Conservation (phyloP, 2,797 vertebrate genomes). For the Pangasius mekongensis region DNA sequence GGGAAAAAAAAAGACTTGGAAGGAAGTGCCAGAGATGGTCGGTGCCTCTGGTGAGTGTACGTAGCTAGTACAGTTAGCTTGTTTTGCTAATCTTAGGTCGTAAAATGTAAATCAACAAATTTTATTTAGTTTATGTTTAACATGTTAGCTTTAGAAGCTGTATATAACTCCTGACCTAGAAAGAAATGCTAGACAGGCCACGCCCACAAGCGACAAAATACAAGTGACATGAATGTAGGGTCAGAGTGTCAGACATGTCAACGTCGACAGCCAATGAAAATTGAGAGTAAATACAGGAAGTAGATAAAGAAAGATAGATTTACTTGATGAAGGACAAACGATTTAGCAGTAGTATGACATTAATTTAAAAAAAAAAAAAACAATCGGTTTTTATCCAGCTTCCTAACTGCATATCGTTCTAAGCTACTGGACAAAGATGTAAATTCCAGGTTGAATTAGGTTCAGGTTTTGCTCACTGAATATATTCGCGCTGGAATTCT, state of each 20-base stretch:
- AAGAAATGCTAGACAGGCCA: not conserved
- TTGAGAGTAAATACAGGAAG: not conserved
- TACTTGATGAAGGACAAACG: too few species aligned
- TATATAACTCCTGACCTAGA: not conserved
- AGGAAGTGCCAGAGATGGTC: not conserved
- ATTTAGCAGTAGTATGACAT: not conserved
- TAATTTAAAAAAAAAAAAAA: not conserved
- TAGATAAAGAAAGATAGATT: too few species aligned
- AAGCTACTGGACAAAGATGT: not conserved
- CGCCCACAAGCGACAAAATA: not conserved
- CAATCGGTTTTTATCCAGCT: not conserved
- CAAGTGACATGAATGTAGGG: too few species aligned
- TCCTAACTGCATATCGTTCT: not conserved
- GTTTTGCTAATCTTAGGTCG: too few species aligned
- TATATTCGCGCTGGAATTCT: too few species aligned
- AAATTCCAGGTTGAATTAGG: not conserved
- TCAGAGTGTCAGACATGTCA: too few species aligned
- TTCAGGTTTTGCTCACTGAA: not conserved
- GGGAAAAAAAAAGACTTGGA: not conserved
- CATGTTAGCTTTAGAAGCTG: not conserved
- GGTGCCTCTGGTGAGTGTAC: not conserved
- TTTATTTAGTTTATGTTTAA: not conserved
- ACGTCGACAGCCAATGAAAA: not conserved
- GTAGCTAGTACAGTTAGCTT: too few species aligned
- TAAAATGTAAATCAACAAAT: too few species aligned